These are phyloP conservation scores for Cottus gobio DNA, from an alignment of 2,113 vertebrate species.

Conservation along the genomic window DNA sequence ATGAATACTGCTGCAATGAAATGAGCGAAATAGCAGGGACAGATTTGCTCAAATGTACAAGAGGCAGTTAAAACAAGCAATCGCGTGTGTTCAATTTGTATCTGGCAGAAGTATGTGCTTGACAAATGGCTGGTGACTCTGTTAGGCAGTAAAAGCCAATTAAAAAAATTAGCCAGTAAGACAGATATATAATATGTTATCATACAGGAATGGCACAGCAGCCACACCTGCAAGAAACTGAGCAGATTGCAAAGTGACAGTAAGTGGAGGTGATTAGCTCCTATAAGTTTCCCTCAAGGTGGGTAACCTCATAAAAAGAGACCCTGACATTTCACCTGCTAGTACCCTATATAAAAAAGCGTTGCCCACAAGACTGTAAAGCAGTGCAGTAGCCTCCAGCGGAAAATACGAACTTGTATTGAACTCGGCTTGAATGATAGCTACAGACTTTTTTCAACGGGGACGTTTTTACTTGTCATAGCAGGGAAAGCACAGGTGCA, in stretches of 20 bases:
- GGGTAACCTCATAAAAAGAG: neutral
- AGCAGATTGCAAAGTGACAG: conserved; percentile 19
- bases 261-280: conserved; percentile 6
- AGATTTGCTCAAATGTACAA: conserved; percentile 39
- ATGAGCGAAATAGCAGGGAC: conserved; percentile 43
- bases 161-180: conserved; percentile 33
- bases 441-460: neutral
- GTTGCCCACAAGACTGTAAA: neutral
- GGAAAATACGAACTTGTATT: neutral
- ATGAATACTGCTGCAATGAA: conserved; percentile 52
- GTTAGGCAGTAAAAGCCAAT: conserved; percentile 43
- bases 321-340: neutral
- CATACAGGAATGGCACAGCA: neutral
- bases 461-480: neutral
- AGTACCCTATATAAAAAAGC: neutral
- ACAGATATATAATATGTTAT: conserved; percentile 10
- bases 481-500: neutral
- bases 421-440: neutral
- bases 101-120: conserved; percentile 21
- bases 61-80: conserved; percentile 47
- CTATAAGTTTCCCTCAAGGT: neutral
- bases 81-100: conserved; percentile 34
- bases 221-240: conserved; percentile 29
- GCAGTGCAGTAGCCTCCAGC: neutral
- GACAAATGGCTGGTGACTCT: conserved; percentile 30